Conservation (phyloP, 2,888 invertebrate species). For the Ophion ventricosus region DNA sequence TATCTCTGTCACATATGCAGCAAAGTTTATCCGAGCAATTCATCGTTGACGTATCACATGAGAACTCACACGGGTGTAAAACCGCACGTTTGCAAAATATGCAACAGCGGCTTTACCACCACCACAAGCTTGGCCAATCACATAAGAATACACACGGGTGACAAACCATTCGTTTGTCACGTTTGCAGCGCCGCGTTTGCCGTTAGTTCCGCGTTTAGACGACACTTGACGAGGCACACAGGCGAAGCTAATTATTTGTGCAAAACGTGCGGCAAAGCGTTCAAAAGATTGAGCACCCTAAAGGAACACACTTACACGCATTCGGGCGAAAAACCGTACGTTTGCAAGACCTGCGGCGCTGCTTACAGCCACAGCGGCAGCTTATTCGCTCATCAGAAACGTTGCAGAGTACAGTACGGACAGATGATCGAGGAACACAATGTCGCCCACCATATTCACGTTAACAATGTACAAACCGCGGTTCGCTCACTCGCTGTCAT, state of each 20-base stretch:
- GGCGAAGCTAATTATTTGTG: slow-evolving; percentile 82
- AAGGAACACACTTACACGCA: slow-evolving; percentile 82
- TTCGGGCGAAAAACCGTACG: slow-evolving; percentile 82
- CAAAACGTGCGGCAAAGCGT: slow-evolving; percentile 81
- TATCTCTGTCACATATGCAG: slow-evolving; percentile 82
- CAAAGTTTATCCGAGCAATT: slow-evolving; percentile 82
- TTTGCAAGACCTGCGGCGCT: slow-evolving; percentile 82
- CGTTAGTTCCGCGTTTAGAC: slow-evolving; percentile 80
- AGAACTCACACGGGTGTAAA: slow-evolving; percentile 82
- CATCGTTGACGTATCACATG: slow-evolving; percentile 82
- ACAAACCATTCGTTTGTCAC: slow-evolving; percentile 82
- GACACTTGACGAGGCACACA: slow-evolving; percentile 81
- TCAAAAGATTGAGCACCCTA: slow-evolving; percentile 81
- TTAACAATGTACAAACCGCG: slow-evolving; percentile 80
- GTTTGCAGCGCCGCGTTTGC: slow-evolving; percentile 82
- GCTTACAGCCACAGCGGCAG: slow-evolving; percentile 82
- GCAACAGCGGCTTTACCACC: slow-evolving; percentile 82
- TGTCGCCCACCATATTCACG: slow-evolving; percentile 80
- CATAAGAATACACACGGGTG: slow-evolving; percentile 81
- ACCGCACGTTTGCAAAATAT: slow-evolving; percentile 82
- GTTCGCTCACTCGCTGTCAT: slow-evolving; percentile 81
- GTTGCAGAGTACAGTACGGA: slow-evolving; percentile 80
- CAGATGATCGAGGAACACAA: slow-evolving; percentile 79
- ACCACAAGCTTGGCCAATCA: slow-evolving; percentile 82
- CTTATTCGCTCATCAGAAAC: slow-evolving; percentile 81